Evolutionary conservation across 2,888 invertebrate genomes (phyloP), one percentile per base, ranked within the genome.

Genomic region (Philereme vetulata): DNA sequence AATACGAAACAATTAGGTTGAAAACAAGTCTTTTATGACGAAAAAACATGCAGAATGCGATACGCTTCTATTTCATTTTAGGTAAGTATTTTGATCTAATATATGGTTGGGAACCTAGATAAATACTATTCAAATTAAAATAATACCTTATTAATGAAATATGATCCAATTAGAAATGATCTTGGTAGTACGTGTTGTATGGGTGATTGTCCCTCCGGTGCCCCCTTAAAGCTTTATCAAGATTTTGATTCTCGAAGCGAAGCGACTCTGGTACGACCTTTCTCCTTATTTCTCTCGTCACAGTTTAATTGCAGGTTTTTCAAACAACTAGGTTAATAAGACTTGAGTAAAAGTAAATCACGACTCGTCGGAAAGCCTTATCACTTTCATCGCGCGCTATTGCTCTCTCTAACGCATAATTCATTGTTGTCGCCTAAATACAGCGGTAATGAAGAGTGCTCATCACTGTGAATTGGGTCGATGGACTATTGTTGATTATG

Each of bases 391-490:
- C 77, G 54, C 68, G 71, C 68, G 72, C 68, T 69, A 75, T 71
- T 74, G 70, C 75, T 71, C 65, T 68, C 67, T 74, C 76, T 78
- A 76, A 79, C 75, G 74, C 67, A 67, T 75, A 57, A 74, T 76
- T 80, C 79, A 80, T 80, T 78, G 74, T 76, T 68, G 67, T 74
- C 72, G 64, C 68, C 67, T 69, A 72, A 72, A 78, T 71, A 68
- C 59, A 68, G 65, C 71, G 60, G 79, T 73, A 77, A 80, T 80
- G 79, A 81, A 81, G 81, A 80, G 80, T 76, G 78, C 62, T 68
- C 62, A 64, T 47, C 21, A 21, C 1, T 70, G 68, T 47, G 66
- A 68, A 68, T 58, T 61, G 42, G 66, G 64, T 49, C 65, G 55
- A 44, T 56, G 57, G 59, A 56, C 60, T 49, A 61, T 60, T 54